A percentile compares a stretch with the other conserved stretches of the same genome.
These are phyloP conservation scores for Apostichopus parvimensis DNA, from an alignment of 35 echinoderm and acorn worm species.

Conservation along the genomic window DNA sequence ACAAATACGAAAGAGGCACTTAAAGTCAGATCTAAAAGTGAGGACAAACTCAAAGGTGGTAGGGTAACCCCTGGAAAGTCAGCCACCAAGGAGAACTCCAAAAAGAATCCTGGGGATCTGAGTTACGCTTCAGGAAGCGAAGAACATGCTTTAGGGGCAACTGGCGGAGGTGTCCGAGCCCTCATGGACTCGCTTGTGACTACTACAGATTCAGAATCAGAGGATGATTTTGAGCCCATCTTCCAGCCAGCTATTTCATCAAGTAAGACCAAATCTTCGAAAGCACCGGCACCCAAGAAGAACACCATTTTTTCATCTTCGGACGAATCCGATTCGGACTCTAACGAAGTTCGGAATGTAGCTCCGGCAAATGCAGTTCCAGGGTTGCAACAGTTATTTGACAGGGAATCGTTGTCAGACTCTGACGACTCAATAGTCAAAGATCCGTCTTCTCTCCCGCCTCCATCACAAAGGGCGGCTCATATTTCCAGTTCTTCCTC, in stretches of 20 bases:
- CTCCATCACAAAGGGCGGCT: neutral
- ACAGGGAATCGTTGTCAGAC: slow-evolving; percentile 36
- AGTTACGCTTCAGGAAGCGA: neutral
- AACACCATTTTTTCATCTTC: slow-evolving; percentile 48
- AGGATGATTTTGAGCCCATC: slow-evolving; percentile 7
- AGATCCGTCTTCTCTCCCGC: neutral
- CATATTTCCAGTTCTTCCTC: neutral
- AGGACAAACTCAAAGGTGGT: slow-evolving; percentile 32
- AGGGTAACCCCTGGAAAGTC: slow-evolving; percentile 17
- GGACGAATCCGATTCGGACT: slow-evolving; percentile 45
- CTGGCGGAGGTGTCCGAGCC: slow-evolving; percentile 43
- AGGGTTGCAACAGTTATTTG: slow-evolving; percentile 21
- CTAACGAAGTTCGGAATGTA: slow-evolving; percentile 2
- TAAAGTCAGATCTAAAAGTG: slow-evolving; percentile 46
- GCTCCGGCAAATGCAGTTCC: neutral
- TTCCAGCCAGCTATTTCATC: slow-evolving; percentile 16
- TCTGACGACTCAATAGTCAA: slow-evolving; percentile 12
- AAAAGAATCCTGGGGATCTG: neutral
- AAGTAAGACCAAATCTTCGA: neutral
- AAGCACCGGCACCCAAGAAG: slow-evolving; percentile 20
- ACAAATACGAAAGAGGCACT: slow-evolving; percentile 3
- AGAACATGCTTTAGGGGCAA: neutral
- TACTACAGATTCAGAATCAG: slow-evolving; percentile 31
- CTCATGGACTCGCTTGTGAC: slow-evolving; percentile 15
- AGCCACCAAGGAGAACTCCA: neutral